Conservation (phyloP, 35 echinoderm and acorn worm genomes). For the Strongylocentrotus purpuratus region DNA sequence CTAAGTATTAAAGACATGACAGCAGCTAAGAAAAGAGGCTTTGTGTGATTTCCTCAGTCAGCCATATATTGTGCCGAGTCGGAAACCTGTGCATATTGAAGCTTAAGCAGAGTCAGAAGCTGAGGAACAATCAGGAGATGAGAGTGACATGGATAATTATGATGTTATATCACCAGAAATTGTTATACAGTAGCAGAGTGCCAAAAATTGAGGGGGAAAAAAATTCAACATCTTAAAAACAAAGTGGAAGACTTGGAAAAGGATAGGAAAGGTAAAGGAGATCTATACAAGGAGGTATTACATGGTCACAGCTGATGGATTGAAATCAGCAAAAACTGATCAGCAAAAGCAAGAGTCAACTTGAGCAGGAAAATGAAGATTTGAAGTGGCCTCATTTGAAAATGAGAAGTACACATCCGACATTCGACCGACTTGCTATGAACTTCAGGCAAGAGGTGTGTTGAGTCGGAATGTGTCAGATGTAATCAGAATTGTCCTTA, state of each 20-base stretch:
- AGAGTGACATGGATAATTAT: slow-evolving; percentile 22
- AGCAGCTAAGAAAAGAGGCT: slow-evolving; percentile 44
- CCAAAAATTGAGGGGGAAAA: slow-evolving; percentile 37
- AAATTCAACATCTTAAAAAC: slow-evolving; percentile 25
- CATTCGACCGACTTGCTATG: slow-evolving; percentile 22
- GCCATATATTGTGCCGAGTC: slow-evolving; percentile 29
- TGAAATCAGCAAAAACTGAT: background rate
- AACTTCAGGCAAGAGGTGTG: slow-evolving; percentile 26
- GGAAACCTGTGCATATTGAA: background rate
- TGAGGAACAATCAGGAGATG: slow-evolving; percentile 25
- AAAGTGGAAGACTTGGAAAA: slow-evolving; percentile 14
- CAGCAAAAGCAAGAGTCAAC: background rate
- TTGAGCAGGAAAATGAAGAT: background rate
- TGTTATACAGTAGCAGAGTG: background rate
- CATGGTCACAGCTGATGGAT: background rate
- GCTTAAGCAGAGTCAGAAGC: background rate
- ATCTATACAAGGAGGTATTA: slow-evolving; percentile 35
- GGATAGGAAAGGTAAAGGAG: slow-evolving; percentile 15
- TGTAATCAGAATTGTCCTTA: slow-evolving; percentile 34
- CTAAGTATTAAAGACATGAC: background rate
- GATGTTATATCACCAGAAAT: background rate
- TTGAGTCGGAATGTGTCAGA: slow-evolving; percentile 43
- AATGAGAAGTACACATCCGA: slow-evolving; percentile 36
- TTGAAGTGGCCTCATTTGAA: slow-evolving; percentile 36
- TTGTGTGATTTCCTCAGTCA: slow-evolving; percentile 31